Evolutionary conservation across 2,113 vertebrate species (phyloP).

Genomic region (Tylochromis polylepis): DNA sequence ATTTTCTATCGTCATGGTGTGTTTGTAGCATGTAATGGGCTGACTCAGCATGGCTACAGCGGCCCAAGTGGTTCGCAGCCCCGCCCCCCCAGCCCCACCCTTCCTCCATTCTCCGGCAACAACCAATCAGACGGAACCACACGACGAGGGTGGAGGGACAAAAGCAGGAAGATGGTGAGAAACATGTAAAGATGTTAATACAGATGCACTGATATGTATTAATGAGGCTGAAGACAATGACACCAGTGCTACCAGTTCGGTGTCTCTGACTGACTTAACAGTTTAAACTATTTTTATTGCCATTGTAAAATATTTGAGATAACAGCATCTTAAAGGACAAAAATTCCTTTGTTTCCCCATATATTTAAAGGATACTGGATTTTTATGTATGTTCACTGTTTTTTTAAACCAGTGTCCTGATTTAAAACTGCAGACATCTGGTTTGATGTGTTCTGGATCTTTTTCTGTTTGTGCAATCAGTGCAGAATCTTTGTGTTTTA

Average conservation of each 20-base stretch:
- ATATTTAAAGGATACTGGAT: not conserved
- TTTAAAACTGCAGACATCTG: not conserved
- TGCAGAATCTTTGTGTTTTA: not conserved
- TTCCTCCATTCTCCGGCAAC: conserved; percentile 21
- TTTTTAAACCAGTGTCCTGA: not conserved
- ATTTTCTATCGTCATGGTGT: not conserved
- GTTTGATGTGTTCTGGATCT: not conserved
- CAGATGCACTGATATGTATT: not conserved
- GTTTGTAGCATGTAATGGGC: conserved; percentile 80
- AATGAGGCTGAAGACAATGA: not conserved
- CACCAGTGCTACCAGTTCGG: not conserved
- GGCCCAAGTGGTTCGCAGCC: conserved; percentile 66
- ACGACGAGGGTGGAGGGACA: conserved; percentile 76
- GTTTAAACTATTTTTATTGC: not conserved
- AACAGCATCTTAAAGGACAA: not conserved
- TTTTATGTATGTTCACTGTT: not conserved
- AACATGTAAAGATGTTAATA: not conserved
- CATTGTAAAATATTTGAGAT: not conserved
- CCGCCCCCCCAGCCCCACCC: conserved; percentile 79
- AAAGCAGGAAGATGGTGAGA: conserved; percentile 83
- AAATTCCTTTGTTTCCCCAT: not conserved
- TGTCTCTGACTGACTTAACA: not conserved
- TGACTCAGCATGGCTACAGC: conserved; percentile 80
- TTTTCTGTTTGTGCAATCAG: not conserved
- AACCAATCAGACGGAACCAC: conserved; percentile 67